Percentiles rank a stretch among this genome's conserved stretches.
These are phyloP conservation scores for Chauna torquata DNA, from an alignment of 2,113 vertebrate genomes.

Conservation along the genomic window DNA sequence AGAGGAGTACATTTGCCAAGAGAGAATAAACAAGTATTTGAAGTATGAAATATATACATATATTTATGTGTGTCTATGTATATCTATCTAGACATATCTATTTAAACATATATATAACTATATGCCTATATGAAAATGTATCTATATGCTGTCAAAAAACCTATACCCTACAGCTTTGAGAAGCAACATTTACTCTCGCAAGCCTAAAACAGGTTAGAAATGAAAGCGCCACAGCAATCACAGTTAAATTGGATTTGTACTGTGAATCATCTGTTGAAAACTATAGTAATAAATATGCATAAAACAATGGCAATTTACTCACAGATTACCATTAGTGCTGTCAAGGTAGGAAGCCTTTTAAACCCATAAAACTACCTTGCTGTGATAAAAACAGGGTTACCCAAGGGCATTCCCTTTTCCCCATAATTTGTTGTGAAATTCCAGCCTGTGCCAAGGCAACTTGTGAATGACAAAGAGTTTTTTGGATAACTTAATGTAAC, in stretches of 20 bases:
- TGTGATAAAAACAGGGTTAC: neutral
- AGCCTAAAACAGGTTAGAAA: neutral
- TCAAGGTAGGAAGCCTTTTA: neutral
- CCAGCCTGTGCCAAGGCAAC: neutral
- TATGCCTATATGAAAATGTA: accelerated
- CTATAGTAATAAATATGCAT: neutral
- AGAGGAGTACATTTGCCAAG: neutral
- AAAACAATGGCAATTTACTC: conserved; percentile 13
- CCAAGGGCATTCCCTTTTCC: neutral
- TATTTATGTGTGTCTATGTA: neutral
- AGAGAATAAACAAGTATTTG: neutral
- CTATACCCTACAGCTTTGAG: neutral
- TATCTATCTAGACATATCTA: neutral
- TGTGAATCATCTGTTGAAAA: neutral
- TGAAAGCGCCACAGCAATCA: neutral
- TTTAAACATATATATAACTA: neutral
- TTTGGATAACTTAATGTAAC: neutral
- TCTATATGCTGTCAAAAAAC: neutral
- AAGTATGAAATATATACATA: neutral
- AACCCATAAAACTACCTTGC: neutral
- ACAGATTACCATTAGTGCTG: neutral
- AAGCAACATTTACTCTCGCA: neutral
- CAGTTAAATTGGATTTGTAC: neutral
- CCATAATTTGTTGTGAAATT: neutral
- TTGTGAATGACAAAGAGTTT: neutral